Evolutionary conservation across 2,797 vertebrate species (phyloP), one percentile per base, ranked within the genome.

Genomic region (Megaceryle alcyon): DNA sequence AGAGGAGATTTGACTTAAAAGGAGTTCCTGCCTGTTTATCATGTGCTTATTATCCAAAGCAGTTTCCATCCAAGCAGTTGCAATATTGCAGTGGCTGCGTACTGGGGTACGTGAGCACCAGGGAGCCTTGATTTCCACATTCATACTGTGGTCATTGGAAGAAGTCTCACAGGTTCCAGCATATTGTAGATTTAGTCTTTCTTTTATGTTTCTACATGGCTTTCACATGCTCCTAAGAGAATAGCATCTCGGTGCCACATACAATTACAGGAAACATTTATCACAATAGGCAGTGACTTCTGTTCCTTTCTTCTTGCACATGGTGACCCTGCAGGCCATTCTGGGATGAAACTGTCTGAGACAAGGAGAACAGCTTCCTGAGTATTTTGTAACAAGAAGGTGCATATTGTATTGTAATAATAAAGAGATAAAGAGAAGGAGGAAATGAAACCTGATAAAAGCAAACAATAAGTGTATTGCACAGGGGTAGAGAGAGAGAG

Each of bases 1-100:
- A 90, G 48, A 83, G 25, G 28, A 88, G 33, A 90, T 72, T 44
- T 65, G 76, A 90, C 88, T 93, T 91, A 93, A 63, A 76, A 90
- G 33, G 28, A 71, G 77, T 56, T 90, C 18, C 22, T 61, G 59
- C 22, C 25, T 88, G 10, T 79, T 91, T 83, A 71, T 88, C 77
- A 46, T 49, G 73, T 82, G 57, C 17, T 92, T 72, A n/a, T 73
- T 68, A 65, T 33, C 66, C 61, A 88, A 39, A 64, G 46, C 70
- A 76, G 21, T 72, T 84, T 69, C 31, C 23, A 64, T 49, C n/a
- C 48, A 66, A 73, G 63, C 41, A 91, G 59, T 77, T 69, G 61
- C n/a, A 71, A 43, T 61, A 51, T 31, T 20, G 33, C 37, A 63
- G 26, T 44, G 37, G 39, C 35, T 29, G 14, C 20, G 13, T 37